Conservation (phyloP, 2,888 invertebrate species). For the Pheosia tremula region DNA sequence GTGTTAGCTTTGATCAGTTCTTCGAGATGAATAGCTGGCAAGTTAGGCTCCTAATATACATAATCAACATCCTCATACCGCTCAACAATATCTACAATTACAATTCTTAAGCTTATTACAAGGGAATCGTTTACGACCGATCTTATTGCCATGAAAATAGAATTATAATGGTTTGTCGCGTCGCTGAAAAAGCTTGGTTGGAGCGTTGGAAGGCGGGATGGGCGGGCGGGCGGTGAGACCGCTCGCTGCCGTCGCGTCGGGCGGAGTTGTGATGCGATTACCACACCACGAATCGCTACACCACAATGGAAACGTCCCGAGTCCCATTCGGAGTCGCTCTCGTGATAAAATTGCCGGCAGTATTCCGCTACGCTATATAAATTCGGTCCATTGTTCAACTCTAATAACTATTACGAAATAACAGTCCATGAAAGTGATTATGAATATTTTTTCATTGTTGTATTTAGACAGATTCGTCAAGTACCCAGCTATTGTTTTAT, state of each 20-base stretch:
- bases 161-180: conserved; percentile 80
- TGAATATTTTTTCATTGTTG: conserved; percentile 20
- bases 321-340: conserved; percentile 72
- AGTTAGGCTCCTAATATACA: background rate
- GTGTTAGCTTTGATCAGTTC: background rate
- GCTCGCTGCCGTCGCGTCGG: conserved; percentile 50
- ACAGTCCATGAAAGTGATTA: conserved; percentile 72
- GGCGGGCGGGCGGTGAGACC: conserved; percentile 32
- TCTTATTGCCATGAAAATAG: conserved; percentile 76
- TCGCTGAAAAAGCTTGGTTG: conserved; percentile 67
- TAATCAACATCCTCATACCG: background rate
- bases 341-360: conserved; percentile 79
- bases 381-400: conserved; percentile 75
- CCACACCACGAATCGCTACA: conserved; percentile 86
- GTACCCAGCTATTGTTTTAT: background rate
- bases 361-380: conserved; percentile 75
- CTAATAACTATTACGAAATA: conserved; percentile 81
- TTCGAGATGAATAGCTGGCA: too few relatives aligned
- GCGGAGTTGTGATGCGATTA: conserved; percentile 86
- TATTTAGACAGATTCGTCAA: background rate
- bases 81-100: background rate
- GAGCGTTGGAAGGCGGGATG: conserved; percentile 49
- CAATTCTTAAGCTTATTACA: conserved; percentile 64
- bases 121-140: conserved; percentile 55
- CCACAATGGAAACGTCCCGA: conserved; percentile 79